Evolutionary conservation across 2,888 invertebrate species (phyloP).

Genomic region (Barypeithes pellucidus): DNA sequence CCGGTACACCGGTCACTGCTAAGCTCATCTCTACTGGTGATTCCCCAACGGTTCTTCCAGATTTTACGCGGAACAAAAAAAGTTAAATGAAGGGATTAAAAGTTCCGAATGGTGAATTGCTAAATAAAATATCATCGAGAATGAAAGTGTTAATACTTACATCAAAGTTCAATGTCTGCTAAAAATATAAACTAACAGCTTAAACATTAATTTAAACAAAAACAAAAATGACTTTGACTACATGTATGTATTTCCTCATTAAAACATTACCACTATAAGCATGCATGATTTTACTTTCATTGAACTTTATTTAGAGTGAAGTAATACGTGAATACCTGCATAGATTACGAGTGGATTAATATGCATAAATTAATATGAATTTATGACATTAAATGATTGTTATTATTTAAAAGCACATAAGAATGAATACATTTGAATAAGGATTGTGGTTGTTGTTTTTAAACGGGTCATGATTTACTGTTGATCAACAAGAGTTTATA

Average conservation of each 20-base stretch:
- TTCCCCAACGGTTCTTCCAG: too few species aligned
- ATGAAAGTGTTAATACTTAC: not conserved
- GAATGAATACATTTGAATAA: too few species aligned
- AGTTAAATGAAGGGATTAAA: not conserved
- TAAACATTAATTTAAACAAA: not conserved
- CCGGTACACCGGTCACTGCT: too few species aligned
- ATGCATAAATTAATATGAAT: slow-evolving; percentile 3
- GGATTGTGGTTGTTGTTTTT: too few species aligned
- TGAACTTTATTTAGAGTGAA: slow-evolving; percentile 2
- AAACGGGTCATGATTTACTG: too few species aligned
- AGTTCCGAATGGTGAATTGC: not conserved
- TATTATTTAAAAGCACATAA: too few species aligned
- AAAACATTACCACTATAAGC: not conserved
- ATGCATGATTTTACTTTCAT: slow-evolving; percentile 3
- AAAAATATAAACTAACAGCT: not conserved
- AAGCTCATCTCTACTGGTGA: too few species aligned
- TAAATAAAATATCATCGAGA: not conserved
- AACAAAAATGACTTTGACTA: not conserved
- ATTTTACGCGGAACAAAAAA: too few species aligned
- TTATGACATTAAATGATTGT: not conserved
- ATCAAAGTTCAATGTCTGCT: not conserved
- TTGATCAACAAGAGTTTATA: too few species aligned
- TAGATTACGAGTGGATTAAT: not conserved
- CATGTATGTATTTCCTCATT: not conserved
- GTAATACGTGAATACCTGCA: not conserved